These are phyloP conservation scores for Caenorhabditis sp. DNA, from an alignment of 2,888 invertebrate genomes.

Conservation along the genomic window DNA sequence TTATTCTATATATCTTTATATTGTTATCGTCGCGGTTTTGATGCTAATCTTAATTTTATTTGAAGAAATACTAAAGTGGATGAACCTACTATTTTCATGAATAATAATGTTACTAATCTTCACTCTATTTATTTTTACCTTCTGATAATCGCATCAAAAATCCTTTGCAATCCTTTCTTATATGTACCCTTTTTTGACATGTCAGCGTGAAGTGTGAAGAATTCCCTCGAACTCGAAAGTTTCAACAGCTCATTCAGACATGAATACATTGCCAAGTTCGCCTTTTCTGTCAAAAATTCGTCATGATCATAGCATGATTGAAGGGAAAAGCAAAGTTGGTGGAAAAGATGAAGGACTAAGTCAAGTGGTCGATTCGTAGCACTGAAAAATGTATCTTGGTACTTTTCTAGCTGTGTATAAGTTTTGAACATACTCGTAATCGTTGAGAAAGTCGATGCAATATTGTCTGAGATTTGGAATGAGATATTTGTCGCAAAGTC, in stretches of 20 bases:
- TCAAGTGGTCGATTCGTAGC: not conserved
- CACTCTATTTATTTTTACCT: slow-evolving; percentile 15
- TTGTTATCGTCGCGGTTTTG: too few relatives aligned
- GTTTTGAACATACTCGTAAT: slow-evolving; percentile 16
- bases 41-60: too few relatives aligned
- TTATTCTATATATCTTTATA: too few relatives aligned
- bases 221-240: slow-evolving; percentile 6
- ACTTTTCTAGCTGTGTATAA: not conserved
- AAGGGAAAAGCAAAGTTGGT: slow-evolving; percentile 26
- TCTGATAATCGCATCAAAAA: slow-evolving; percentile 24
- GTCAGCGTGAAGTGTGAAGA: slow-evolving; percentile 5
- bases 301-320: slow-evolving; percentile 26
- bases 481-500: slow-evolving; percentile 37
- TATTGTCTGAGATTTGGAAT: slow-evolving; percentile 25
- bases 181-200: slow-evolving; percentile 2
- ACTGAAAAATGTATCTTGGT: too few relatives aligned
- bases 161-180: slow-evolving; percentile 8
- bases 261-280: slow-evolving; percentile 9
- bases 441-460: slow-evolving; percentile 28
- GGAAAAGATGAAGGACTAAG: slow-evolving; percentile 19
- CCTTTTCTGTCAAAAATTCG: slow-evolving; percentile 1
- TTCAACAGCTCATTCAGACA: slow-evolving; percentile 22
- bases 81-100: too few relatives aligned
- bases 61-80: too few relatives aligned
- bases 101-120: too few relatives aligned